These are phyloP conservation scores for honey bee (Apis mellifera) DNA, from an alignment of 1,140 invertebrate species.

Conservation along the genomic window DNA sequence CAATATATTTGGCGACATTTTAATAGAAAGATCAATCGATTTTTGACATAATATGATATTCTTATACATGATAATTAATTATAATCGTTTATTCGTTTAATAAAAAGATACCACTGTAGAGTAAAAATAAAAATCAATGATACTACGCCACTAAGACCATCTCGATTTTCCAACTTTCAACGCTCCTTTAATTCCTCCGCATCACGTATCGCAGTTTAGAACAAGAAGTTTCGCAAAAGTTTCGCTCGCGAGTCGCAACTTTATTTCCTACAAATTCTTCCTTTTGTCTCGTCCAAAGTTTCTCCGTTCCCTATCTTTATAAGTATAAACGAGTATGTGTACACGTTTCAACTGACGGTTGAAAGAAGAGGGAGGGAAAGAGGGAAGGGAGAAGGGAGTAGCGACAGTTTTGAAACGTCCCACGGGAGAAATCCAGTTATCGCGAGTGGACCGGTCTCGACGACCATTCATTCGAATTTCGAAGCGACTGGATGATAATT, in stretches of 20 bases:
- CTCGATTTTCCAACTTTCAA: neutral
- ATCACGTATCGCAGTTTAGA: slow-evolving; percentile 19
- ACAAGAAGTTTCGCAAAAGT: neutral
- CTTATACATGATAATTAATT: no score
- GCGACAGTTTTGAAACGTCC: slow-evolving; percentile 39
- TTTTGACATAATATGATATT: no score
- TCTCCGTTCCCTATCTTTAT: neutral
- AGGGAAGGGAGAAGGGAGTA: no score
- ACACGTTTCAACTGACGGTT: neutral
- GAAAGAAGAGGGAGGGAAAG: neutral
- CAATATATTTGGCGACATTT: no score
- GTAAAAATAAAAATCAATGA: neutral
- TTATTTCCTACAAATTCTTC: neutral
- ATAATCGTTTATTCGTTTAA: no score
- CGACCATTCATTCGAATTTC: slow-evolving; percentile 32
- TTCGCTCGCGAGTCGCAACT: neutral
- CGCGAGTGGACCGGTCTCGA: slow-evolving; percentile 42
- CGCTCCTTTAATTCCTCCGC: neutral
- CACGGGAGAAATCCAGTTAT: slow-evolving; percentile 54
- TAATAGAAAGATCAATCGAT: no score
- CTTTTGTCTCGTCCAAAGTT: neutral
- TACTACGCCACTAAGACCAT: neutral
- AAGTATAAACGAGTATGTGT: no score
- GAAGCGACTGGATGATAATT: slow-evolving; percentile 45
- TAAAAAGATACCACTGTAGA: neutral